Conservation (phyloP, 2,797 vertebrate genomes). For the Spinus olivaceus region DNA sequence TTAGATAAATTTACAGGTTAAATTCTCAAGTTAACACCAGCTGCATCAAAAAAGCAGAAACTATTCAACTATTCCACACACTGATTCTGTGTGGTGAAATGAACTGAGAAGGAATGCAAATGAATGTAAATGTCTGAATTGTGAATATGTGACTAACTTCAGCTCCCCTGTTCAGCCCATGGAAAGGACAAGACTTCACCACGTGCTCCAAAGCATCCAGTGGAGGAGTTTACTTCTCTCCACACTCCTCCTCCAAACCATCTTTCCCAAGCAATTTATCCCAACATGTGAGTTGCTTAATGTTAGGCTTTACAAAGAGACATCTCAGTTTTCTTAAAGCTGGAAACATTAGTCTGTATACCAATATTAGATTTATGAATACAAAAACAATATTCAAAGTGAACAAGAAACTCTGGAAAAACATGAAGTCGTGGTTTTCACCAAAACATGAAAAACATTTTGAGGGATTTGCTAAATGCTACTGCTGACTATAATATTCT, state of each 20-base stretch:
- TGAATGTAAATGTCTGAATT: not conserved
- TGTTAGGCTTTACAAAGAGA: not conserved
- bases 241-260: not conserved
- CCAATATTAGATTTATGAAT: not conserved
- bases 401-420: constrained; percentile 19
- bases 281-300: not conserved
- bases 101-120: not conserved
- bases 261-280: not conserved
- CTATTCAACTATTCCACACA: not conserved
- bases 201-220: not conserved
- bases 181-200: not conserved
- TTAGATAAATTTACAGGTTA: not conserved
- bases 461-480: constrained; percentile 32
- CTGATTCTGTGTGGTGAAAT: not conserved
- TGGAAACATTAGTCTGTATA: not conserved
- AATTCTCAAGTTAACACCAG: not conserved
- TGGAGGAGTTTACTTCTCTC: not conserved
- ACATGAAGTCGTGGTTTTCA: constrained; percentile 44
- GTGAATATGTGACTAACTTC: not conserved
- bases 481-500: constrained; percentile 57
- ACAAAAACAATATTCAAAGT: constrained; percentile 46
- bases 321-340: not conserved
- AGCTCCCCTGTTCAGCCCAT: not conserved
- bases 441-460: constrained; percentile 50
- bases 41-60: not conserved